Base-by-base conservation (phyloP, 2,888 invertebrate genomes). In the Miltochrista miniata region DNA sequence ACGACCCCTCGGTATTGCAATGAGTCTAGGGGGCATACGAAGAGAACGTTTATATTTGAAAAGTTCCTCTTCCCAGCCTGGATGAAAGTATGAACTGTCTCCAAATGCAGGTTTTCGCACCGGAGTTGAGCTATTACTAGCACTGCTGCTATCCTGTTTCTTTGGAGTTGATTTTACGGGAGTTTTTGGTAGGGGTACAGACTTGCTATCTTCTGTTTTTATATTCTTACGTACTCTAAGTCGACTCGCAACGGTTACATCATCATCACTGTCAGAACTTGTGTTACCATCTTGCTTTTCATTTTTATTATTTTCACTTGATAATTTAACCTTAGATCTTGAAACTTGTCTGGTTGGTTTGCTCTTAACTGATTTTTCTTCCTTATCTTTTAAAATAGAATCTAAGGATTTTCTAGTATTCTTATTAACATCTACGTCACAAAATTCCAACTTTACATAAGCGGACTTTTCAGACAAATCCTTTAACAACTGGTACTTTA, bases 1-100 rank as follows among this genome's bases (percentile, higher is more conserved):
- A 18, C 87, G 75, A 8, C 90, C 95, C 61, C 95, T 93, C 31
- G 96, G 95, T 49, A 97, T 95, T 35, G 95, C 96, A 63, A 97
- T 97, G 45, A 97, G 90, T 65, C 95, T 94, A 33, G 95, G 93
- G 1, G 97, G 97, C 93, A 97, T 96, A 66, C 97, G 93, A 13
- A 97, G 84, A 0, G 96, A 96, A 64, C 96, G 93, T 79, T 97
- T 97, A 74, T 95, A 97, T 67, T 94, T 94, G 72, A 95, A 96
- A 13, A 97, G 93, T 72, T 96, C 96, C 74, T 96, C 95, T 83
- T 96, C 96, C 96, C 96, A 96, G 0, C 96, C 96, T 0, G 96
- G 96, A 64, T 94, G 93, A 71, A 96, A 95, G 72, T 94, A 94
- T 37, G 94, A 94, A 31, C 95, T 95, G 76, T 94, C 94, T 3